These are phyloP conservation scores for Sminthurinus aureus DNA, from an alignment of 2,888 invertebrate genomes.

Conservation along the genomic window DNA sequence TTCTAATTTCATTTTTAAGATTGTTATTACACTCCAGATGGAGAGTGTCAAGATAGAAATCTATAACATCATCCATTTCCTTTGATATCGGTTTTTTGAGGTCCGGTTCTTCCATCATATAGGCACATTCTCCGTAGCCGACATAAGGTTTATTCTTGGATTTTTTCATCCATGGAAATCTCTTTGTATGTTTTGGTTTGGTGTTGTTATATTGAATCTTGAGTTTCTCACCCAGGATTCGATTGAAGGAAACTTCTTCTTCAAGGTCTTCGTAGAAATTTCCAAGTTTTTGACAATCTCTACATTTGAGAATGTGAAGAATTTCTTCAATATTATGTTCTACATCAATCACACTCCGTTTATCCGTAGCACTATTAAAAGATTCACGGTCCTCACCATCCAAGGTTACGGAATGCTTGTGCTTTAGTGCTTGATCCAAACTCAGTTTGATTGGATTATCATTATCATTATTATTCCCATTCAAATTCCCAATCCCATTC, in stretches of 20 bases:
- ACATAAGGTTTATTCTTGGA: conserved; percentile 1
- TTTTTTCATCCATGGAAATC: conserved; percentile 22
- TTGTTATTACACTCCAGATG: conserved; percentile 21
- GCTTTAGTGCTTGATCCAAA: not conserved
- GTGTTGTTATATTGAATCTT: not conserved
- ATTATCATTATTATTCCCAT: not conserved
- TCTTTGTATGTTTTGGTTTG: not conserved
- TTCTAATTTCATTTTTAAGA: conserved; percentile 27
- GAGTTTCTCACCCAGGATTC: conserved; percentile 18
- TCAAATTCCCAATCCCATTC: not conserved
- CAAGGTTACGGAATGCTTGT: not conserved
- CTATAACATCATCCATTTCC: conserved; percentile 39
- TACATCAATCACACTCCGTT: not conserved
- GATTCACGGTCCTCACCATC: not conserved
- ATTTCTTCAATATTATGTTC: conserved; percentile 23
- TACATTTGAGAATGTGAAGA: conserved; percentile 25
- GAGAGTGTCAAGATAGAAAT: conserved; percentile 32
- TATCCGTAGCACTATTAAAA: not conserved
- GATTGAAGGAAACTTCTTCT: conserved; percentile 20
- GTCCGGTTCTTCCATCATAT: not conserved
- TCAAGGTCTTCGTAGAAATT: conserved; percentile 19
- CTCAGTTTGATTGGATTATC: not conserved
- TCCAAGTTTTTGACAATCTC: conserved; percentile 22
- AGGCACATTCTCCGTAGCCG: conserved; percentile 34
- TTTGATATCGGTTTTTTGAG: conserved; percentile 13